Evolutionary conservation across 2,888 invertebrate genomes (phyloP).

Genomic region (Actias luna): DNA sequence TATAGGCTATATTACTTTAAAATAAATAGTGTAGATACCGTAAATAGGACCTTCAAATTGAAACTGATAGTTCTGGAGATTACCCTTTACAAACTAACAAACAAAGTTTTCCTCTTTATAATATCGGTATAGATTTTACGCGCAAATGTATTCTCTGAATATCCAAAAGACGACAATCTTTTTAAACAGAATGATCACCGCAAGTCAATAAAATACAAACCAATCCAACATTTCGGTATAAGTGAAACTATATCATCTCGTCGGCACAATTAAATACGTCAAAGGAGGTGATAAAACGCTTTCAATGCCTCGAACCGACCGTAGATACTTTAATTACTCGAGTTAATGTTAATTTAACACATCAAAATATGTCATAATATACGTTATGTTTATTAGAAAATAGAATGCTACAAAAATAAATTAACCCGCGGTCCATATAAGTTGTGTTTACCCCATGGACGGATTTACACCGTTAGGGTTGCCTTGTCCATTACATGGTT

Average conservation of each 20-base stretch:
- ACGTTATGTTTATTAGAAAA: constrained; percentile 16
- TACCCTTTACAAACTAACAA: too few relatives aligned
- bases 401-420: constrained; percentile 18
- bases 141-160: background rate
- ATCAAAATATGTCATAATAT: constrained; percentile 18
- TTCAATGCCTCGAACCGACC: background rate
- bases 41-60: too few relatives aligned
- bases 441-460: constrained; percentile 16
- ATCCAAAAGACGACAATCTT: background rate
- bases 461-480: constrained; percentile 9
- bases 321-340: background rate
- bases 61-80: too few relatives aligned
- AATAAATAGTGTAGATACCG: too few relatives aligned
- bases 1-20: too few relatives aligned
- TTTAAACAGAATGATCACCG: background rate
- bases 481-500: background rate
- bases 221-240: background rate
- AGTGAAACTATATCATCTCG: background rate
- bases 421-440: constrained; percentile 15
- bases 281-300: background rate
- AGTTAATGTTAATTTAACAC: constrained; percentile 6
- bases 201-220: background rate
- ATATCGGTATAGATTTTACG: too few relatives aligned
- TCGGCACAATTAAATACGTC: background rate
- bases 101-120: too few relatives aligned